Evolutionary conservation across 2,888 invertebrate genomes (phyloP).

Genomic region (Dorcus parallelipipedus): DNA sequence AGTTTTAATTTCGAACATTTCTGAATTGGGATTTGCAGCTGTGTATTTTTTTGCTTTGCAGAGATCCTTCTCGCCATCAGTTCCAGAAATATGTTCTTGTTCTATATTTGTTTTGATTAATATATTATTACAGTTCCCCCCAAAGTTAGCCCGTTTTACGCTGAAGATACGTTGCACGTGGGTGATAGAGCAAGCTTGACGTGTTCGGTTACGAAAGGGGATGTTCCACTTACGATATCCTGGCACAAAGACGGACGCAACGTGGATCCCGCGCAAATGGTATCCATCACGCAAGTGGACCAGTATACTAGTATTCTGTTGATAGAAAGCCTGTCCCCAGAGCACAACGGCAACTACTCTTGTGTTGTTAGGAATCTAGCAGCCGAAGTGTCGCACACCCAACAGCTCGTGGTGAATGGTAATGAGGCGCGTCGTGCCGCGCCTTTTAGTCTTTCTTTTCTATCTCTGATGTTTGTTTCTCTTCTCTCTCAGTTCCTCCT

Average conservation of each 20-base stretch:
- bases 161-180: conserved; percentile 66
- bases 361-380: conserved; percentile 71
- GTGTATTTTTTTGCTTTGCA: no score
- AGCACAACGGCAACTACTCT: conserved; percentile 75
- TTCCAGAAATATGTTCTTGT: no score
- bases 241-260: conserved; percentile 74
- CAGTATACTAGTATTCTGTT: conserved; percentile 75
- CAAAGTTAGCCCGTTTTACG: conserved; percentile 71
- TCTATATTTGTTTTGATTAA: conserved; percentile 6
- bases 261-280: conserved; percentile 61
- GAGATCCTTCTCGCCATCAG: no score
- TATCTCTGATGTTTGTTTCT: conserved; percentile 60
- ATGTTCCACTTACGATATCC: conserved; percentile 68
- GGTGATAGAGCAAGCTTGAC: conserved; percentile 72
- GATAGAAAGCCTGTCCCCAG: conserved; percentile 70
- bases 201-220: conserved; percentile 73
- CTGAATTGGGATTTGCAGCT: no score
- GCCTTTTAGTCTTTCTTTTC: conserved; percentile 50
- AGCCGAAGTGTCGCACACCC: conserved; percentile 70
- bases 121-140: conserved; percentile 64
- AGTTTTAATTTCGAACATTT: no score
- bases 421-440: conserved; percentile 54
- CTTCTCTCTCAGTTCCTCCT: conserved; percentile 69
- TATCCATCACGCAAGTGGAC: conserved; percentile 68
- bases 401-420: conserved; percentile 75